phyloP scores from a whole-genome alignment of 2,113 vertebrate genomes.

The Microtus oregoni region DNA sequence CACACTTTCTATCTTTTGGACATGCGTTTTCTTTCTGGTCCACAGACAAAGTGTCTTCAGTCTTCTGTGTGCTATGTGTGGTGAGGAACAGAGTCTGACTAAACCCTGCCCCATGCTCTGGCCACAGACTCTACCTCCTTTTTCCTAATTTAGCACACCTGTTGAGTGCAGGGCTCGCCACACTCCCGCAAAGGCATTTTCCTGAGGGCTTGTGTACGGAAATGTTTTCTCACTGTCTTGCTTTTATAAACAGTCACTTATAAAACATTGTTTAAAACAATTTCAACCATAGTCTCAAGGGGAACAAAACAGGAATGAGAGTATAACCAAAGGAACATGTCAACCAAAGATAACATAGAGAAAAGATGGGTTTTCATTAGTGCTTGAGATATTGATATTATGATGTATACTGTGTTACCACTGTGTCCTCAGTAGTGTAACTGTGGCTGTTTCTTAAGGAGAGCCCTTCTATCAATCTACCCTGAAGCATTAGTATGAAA shows the following conservation, averaged over 20 bases:
- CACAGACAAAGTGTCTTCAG: not conserved
- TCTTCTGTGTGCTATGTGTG: not conserved
- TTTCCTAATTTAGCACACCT: not conserved
- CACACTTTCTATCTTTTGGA: not conserved
- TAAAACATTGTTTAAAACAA: not conserved
- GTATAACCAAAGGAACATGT: not conserved
- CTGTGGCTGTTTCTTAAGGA: not conserved
- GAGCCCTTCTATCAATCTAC: not conserved
- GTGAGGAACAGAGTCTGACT: fast-evolving
- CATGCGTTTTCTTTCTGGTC: not conserved
- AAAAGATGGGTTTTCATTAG: not conserved
- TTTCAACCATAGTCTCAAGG: conserved; percentile 13
- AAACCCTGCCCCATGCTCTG: not conserved
- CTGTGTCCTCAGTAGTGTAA: not conserved
- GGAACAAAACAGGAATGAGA: not conserved
- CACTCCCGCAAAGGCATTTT: not conserved
- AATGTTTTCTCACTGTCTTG: not conserved
- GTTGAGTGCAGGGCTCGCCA: not conserved
- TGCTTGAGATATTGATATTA: not conserved
- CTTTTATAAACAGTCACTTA: not conserved
- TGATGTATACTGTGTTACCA: not conserved
- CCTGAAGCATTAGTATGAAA: not conserved
- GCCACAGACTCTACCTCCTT: not conserved
- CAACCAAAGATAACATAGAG: not conserved
- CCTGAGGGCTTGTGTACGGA: not conserved